These are phyloP conservation scores for Microcebus tavaratra DNA, from an alignment of 2,113 vertebrate species.

Conservation along the genomic window DNA sequence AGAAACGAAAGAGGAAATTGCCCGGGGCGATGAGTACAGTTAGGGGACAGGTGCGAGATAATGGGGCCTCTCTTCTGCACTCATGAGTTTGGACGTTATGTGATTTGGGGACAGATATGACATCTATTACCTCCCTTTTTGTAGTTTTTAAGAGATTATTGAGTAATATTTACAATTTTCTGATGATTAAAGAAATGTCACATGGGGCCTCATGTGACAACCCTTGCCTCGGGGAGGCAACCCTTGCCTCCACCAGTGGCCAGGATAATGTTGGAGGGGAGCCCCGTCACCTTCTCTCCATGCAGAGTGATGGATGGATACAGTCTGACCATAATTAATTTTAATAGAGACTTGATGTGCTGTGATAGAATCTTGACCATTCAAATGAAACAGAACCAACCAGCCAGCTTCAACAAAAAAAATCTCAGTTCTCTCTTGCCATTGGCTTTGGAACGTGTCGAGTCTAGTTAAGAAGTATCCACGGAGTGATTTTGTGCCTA, in stretches of 20 bases:
- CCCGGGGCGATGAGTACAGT: neutral
- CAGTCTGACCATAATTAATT: constrained; percentile 10
- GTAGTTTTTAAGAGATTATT: neutral
- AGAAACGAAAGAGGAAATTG: constrained; percentile 43
- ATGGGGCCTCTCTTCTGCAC: neutral
- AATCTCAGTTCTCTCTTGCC: neutral
- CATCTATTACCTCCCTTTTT: neutral
- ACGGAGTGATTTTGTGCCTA: neutral
- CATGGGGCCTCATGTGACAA: neutral
- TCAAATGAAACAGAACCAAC: neutral
- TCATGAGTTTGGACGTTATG: neutral
- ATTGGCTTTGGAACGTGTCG: neutral
- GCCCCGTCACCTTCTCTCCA: neutral
- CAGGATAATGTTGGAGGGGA: neutral
- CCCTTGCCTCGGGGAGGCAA: neutral
- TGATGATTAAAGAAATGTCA: constrained; percentile 23
- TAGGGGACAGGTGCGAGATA: neutral
- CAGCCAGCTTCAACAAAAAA: neutral
- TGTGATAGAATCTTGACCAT: neutral
- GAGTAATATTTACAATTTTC: neutral
- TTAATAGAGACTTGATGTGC: constrained; percentile 10
- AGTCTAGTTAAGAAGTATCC: neutral
- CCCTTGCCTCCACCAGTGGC: neutral
- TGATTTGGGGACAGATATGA: neutral
- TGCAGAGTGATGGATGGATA: neutral